phyloP scores from a whole-genome alignment of 2,113 vertebrate species.

The Antennarius striatus region DNA sequence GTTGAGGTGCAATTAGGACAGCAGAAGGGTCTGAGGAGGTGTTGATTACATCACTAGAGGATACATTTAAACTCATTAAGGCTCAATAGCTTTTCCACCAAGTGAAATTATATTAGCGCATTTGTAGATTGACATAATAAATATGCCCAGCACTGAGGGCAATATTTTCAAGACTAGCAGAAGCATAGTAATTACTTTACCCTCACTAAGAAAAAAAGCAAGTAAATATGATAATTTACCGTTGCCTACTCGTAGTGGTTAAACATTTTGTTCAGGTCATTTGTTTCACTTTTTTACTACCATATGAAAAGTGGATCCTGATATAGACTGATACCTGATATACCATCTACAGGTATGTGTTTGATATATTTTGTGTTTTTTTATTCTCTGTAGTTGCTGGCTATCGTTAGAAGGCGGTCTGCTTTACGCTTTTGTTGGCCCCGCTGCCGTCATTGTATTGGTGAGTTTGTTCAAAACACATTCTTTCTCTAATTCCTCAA shows the following conservation, averaged over 20 bases:
- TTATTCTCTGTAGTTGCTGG: constrained; percentile 84
- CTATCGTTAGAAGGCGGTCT: constrained; percentile 92
- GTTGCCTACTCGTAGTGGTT: constrained; percentile 20
- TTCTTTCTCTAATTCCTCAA: not conserved
- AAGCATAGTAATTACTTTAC: constrained; percentile 19
- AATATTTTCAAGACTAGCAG: constrained; percentile 32
- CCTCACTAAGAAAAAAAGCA: constrained; percentile 20
- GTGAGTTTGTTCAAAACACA: constrained; percentile 73
- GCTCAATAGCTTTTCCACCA: constrained; percentile 24
- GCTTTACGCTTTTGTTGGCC: constrained; percentile 94
- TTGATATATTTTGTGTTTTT: constrained; percentile 4
- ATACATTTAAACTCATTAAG: constrained; percentile 58
- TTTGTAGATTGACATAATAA: constrained; percentile 33
- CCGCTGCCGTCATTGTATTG: constrained; percentile 93
- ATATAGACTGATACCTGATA: not conserved
- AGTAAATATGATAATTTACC: constrained; percentile 40
- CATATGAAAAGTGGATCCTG: no score
- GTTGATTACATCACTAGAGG: constrained; percentile 61
- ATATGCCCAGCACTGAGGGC: constrained; percentile 33
- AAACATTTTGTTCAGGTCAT: constrained; percentile 6
- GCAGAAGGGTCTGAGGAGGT: constrained; percentile 30
- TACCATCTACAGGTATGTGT: not conserved
- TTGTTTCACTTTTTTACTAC: not conserved
- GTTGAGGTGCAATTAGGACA: constrained; percentile 54
- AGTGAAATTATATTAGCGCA: constrained; percentile 38